These are phyloP conservation scores for Muntiacus muntjak DNA, from an alignment of 2,113 vertebrate species.

Conservation along the genomic window DNA sequence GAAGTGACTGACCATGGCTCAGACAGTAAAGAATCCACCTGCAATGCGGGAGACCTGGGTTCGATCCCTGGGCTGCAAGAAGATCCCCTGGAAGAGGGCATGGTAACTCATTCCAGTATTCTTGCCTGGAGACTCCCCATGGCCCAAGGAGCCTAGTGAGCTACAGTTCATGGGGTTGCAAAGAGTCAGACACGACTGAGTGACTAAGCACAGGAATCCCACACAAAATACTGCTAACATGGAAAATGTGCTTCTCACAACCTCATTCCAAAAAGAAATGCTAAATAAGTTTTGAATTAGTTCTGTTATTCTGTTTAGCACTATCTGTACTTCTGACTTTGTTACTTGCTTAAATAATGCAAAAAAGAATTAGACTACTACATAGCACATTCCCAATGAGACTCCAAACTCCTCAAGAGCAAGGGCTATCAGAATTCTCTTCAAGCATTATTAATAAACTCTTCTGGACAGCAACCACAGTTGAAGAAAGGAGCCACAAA, in stretches of 20 bases:
- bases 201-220: background rate
- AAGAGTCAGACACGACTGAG: background rate
- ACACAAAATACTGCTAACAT: background rate
- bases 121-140: background rate
- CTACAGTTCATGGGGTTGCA: background rate
- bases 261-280: background rate
- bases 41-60: background rate
- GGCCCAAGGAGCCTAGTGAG: background rate
- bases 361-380: conserved; percentile 20
- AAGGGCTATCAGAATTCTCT: background rate
- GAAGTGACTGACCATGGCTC: background rate
- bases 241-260: background rate
- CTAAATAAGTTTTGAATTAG: background rate
- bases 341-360: conserved; percentile 21
- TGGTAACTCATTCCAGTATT: background rate
- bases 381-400: background rate
- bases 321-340: conserved; percentile 1
- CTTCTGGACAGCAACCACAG: background rate
- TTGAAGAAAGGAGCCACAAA: conserved; percentile 12
- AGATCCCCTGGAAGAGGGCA: background rate
- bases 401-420: background rate
- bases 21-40: background rate
- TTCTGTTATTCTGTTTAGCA: background rate
- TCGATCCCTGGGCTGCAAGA: background rate
- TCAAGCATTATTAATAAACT: background rate